A percentile compares a stretch with the other conserved stretches of the same genome.
Conservation (phyloP, 2,888 invertebrate genomes). For the Coenonympha arcania region DNA sequence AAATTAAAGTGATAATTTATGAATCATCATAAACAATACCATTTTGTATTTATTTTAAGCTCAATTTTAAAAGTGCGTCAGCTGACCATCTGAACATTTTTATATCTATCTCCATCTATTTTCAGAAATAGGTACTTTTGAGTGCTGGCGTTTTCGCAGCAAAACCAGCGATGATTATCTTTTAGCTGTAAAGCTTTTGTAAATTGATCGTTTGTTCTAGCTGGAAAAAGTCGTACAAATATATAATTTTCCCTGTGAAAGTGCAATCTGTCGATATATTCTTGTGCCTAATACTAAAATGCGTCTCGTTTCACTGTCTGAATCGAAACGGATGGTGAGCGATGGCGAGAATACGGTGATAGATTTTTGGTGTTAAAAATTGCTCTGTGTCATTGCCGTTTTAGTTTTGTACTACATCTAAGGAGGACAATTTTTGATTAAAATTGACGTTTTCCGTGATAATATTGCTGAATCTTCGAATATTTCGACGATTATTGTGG, state of each 20-base stretch:
- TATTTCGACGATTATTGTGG: slow-evolving; percentile 61
- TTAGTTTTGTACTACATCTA: slow-evolving; percentile 60
- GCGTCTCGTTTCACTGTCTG: slow-evolving; percentile 65
- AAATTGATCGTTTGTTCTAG: slow-evolving; percentile 68
- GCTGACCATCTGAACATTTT: slow-evolving; percentile 66
- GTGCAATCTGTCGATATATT: slow-evolving; percentile 65
- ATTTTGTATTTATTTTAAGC: neutral
- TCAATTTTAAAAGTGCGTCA: slow-evolving; percentile 39
- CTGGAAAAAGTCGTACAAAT: slow-evolving; percentile 58
- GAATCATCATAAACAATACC: neutral
- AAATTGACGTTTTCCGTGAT: slow-evolving; percentile 60
- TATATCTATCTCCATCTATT: slow-evolving; percentile 80
- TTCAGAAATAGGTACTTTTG: slow-evolving; percentile 81
- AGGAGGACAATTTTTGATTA: slow-evolving; percentile 56
- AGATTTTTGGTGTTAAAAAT: slow-evolving; percentile 75
- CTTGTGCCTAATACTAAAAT: slow-evolving; percentile 71
- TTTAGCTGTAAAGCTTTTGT: slow-evolving; percentile 72
- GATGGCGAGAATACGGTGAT: slow-evolving; percentile 75
- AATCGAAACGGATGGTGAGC: slow-evolving; percentile 73
- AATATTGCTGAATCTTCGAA: slow-evolving; percentile 52
- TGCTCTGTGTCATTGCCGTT: slow-evolving; percentile 72
- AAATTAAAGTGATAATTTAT: slow-evolving; percentile 1
- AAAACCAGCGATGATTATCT: slow-evolving; percentile 78
- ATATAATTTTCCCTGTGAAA: slow-evolving; percentile 65
- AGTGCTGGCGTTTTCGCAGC: slow-evolving; percentile 76